phyloP scores from a whole-genome alignment of 2,888 invertebrate genomes.

The Phortica okadai region DNA sequence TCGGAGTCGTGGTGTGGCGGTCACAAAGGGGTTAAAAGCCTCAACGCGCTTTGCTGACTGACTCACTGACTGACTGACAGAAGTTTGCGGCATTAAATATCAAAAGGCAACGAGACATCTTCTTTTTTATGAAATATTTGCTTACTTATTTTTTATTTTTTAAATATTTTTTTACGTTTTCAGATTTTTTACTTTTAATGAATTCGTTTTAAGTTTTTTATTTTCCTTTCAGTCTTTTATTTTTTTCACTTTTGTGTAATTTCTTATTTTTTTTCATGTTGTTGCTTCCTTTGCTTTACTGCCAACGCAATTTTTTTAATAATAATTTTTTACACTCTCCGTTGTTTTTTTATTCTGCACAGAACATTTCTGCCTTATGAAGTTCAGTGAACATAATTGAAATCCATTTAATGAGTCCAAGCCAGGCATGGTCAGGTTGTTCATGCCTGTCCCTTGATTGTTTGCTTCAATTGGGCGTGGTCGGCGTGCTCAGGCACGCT shows the following conservation, averaged over 20 bases:
- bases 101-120: slow-evolving; percentile 54
- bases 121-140: slow-evolving; percentile 37
- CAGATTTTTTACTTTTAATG: slow-evolving; percentile 66
- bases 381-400: slow-evolving; percentile 61
- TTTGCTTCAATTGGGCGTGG: background rate
- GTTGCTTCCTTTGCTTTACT: background rate
- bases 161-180: slow-evolving; percentile 33
- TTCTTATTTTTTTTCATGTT: slow-evolving; percentile 45
- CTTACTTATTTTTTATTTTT: slow-evolving; percentile 52
- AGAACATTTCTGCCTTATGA: slow-evolving; percentile 45
- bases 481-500: background rate
- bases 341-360: slow-evolving; percentile 23
- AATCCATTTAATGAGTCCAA: slow-evolving; percentile 67
- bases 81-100: slow-evolving; percentile 61
- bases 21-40: slow-evolving; percentile 50
- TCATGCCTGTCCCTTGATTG: background rate
- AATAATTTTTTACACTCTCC: slow-evolving; percentile 6
- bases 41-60: background rate
- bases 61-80: background rate
- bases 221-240: slow-evolving; percentile 4
- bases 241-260: slow-evolving; percentile 16
- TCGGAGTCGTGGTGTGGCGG: slow-evolving; percentile 17
- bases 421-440: background rate
- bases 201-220: slow-evolving; percentile 60
- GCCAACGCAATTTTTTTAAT: background rate